A percentile compares a stretch with the other conserved stretches of the same genome.
These are phyloP conservation scores for Steinernema carpocapsae DNA, from an alignment of 2,888 invertebrate species.

Conservation along the genomic window DNA sequence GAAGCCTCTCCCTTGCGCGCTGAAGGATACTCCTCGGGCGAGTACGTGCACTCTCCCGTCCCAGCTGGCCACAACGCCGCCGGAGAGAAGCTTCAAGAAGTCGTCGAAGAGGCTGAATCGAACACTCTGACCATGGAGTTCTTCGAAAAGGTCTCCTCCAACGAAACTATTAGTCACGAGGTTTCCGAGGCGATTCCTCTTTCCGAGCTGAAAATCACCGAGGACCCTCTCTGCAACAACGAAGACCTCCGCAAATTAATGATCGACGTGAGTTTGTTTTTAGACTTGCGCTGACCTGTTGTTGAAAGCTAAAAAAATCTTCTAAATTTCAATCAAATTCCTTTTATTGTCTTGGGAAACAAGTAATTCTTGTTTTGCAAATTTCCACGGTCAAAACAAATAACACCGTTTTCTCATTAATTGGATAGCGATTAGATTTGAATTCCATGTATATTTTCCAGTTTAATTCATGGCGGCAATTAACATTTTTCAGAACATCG, in stretches of 20 bases:
- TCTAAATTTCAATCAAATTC: too few species aligned
- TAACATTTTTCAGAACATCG: conserved; percentile 56
- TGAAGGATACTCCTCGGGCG: conserved; percentile 12
- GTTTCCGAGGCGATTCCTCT: conserved; percentile 34
- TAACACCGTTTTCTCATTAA: too few species aligned
- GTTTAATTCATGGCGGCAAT: too few species aligned
- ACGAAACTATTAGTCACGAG: conserved; percentile 46
- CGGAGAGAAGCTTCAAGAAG: conserved; percentile 45
- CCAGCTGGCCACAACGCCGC: conserved; percentile 37
- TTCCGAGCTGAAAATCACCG: conserved; percentile 58
- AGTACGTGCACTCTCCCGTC: conserved; percentile 4
- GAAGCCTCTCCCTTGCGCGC: conserved; percentile 12
- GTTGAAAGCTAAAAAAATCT: not conserved
- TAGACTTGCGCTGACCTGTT: conserved; percentile 1
- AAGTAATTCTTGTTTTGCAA: too few species aligned
- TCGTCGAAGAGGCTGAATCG: conserved; percentile 37
- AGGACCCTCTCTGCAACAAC: conserved; percentile 66
- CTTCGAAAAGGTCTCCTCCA: conserved; percentile 35
- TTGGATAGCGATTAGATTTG: too few species aligned
- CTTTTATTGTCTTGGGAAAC: too few species aligned
- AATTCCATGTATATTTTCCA: not conserved
- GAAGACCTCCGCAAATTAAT: conserved; percentile 64
- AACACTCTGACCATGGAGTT: not conserved
- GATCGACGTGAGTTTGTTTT: conserved; percentile 50
- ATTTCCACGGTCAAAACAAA: too few species aligned